phyloP scores from a whole-genome alignment of 2,113 vertebrate species.

The Nothoprocta pentlandii region DNA sequence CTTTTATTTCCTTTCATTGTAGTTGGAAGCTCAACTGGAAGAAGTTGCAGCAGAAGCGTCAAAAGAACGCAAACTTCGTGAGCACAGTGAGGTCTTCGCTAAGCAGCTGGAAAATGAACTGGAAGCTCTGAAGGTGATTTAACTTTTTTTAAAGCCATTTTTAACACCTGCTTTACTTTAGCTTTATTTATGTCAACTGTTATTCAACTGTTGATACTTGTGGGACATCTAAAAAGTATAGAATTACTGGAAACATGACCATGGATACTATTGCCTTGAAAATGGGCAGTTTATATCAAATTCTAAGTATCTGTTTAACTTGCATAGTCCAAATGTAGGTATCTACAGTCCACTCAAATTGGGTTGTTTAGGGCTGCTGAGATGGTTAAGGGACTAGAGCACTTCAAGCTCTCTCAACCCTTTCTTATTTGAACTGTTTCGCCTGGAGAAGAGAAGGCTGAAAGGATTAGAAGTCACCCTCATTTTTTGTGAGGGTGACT shows the following conservation, averaged over 20 bases:
- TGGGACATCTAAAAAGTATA: not conserved
- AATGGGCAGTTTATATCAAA: not conserved
- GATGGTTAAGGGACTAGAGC: not conserved
- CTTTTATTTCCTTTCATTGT: not conserved
- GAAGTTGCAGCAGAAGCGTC: conserved; percentile 89
- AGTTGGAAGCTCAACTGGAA: conserved; percentile 94
- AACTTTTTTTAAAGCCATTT: not conserved
- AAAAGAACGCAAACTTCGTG: conserved; percentile 93
- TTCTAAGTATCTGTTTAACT: not conserved
- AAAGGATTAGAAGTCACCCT: no score
- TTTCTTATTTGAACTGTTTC: no score
- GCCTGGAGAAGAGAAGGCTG: no score
- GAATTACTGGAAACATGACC: not conserved
- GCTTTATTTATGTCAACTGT: not conserved
- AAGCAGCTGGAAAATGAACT: conserved; percentile 94
- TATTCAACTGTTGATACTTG: not conserved
- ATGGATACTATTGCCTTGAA: not conserved
- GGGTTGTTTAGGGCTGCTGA: not conserved
- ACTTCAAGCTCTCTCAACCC: not conserved
- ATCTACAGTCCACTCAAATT: not conserved
- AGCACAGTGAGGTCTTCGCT: conserved; percentile 92
- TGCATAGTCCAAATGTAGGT: not conserved
- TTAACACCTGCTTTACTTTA: not conserved
- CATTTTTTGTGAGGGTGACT: no score
- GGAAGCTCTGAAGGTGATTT: conserved; percentile 88